Evolutionary conservation across 2,797 vertebrate species (phyloP).

Genomic region (Lophius americanus): DNA sequence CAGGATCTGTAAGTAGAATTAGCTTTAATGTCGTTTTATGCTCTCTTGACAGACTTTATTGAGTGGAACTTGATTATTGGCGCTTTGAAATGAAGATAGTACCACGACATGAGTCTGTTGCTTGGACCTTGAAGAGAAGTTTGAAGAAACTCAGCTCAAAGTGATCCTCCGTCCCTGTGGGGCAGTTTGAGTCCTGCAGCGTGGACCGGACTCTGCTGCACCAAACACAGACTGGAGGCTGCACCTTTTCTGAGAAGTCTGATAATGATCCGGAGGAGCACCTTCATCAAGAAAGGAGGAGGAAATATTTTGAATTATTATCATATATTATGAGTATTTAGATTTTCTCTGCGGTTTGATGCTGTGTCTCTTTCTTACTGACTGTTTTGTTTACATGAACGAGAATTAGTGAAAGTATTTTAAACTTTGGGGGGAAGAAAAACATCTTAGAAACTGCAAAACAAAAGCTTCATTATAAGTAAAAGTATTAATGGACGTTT

Average conservation of each 20-base stretch:
- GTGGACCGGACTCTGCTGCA: background rate
- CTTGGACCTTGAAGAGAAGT: background rate
- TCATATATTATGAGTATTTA: background rate
- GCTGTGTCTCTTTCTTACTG: too few relatives aligned
- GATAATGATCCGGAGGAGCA: background rate
- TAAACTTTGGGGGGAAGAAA: background rate
- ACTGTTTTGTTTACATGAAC: background rate
- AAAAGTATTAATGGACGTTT: too few relatives aligned
- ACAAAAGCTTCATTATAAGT: too few relatives aligned
- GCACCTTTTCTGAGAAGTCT: background rate
- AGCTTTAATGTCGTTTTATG: too few relatives aligned
- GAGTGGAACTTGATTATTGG: background rate
- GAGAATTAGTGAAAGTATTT: background rate
- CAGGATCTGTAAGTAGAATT: too few relatives aligned
- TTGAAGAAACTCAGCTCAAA: background rate
- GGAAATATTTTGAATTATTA: background rate
- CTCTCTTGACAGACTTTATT: too few relatives aligned
- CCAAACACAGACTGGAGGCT: background rate
- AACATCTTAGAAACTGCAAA: background rate
- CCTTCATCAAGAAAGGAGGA: background rate
- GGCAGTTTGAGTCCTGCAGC: constrained; percentile 2
- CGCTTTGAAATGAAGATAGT: too few relatives aligned
- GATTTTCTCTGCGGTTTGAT: background rate
- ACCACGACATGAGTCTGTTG: background rate
- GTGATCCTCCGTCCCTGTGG: background rate